Conservation (phyloP, 2,113 vertebrate species). For the Delphinapterus leucas region DNA sequence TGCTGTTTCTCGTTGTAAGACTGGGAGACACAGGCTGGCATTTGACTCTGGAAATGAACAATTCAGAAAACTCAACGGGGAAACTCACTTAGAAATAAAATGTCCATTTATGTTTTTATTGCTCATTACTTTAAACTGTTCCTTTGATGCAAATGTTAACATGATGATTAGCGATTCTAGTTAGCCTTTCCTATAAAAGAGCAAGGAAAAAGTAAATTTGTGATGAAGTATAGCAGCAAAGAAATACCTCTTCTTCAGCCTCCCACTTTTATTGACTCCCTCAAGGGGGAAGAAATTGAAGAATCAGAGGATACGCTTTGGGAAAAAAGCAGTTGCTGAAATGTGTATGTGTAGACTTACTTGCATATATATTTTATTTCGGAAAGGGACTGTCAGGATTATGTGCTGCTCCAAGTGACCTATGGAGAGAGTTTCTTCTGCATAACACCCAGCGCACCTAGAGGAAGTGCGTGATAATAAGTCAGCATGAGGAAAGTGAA, state of each 20-base stretch:
- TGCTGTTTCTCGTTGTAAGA: neutral
- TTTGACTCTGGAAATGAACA: slow-evolving; percentile 44
- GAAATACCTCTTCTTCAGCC: neutral
- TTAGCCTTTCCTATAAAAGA: slow-evolving; percentile 31
- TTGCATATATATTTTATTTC: neutral
- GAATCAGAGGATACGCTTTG: neutral
- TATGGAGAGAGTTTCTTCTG: neutral
- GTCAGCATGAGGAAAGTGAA: neutral
- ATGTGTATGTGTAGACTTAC: too few species aligned
- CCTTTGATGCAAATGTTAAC: neutral
- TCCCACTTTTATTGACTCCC: neutral
- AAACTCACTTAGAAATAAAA: neutral
- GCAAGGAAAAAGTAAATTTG: neutral
- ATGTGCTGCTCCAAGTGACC: neutral
- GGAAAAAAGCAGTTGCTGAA: neutral
- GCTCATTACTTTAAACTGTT: slow-evolving; percentile 13
- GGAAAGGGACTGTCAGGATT: neutral
- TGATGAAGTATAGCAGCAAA: neutral
- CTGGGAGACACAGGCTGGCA: neutral
- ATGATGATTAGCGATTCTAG: neutral
- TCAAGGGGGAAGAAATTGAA: neutral
- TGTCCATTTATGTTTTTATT: slow-evolving; percentile 43
- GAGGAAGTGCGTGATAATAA: neutral
- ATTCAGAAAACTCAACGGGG: slow-evolving; percentile 22
- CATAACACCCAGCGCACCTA: neutral